These are phyloP conservation scores for Gonocerus acuteangulatus DNA, from an alignment of 2,888 invertebrate genomes.

Conservation along the genomic window DNA sequence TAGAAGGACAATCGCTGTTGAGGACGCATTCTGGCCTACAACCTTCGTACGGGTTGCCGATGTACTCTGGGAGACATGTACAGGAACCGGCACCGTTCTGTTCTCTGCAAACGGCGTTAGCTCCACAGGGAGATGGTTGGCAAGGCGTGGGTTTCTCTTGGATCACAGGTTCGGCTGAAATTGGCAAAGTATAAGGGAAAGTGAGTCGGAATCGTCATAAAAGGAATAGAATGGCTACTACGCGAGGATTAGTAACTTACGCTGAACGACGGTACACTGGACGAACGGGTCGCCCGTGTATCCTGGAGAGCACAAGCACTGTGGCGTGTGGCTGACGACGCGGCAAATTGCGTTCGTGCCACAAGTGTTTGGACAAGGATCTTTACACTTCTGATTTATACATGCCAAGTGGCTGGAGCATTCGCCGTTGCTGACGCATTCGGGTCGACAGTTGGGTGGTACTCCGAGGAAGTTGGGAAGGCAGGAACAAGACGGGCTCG, in stretches of 20 bases:
- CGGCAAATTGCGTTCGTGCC: constrained; percentile 45
- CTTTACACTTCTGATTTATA: constrained; percentile 44
- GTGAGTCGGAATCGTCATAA: constrained; percentile 32
- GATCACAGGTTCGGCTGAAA: constrained; percentile 50
- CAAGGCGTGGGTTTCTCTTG: constrained; percentile 53
- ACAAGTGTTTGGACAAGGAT: constrained; percentile 46
- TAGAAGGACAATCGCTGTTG: constrained; percentile 63
- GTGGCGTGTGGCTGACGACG: constrained; percentile 46
- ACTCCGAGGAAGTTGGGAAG: constrained; percentile 44
- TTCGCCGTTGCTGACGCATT: constrained; percentile 59
- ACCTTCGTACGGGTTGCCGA: constrained; percentile 69
- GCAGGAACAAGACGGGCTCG: constrained; percentile 62
- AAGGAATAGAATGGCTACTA: neutral
- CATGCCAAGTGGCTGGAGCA: constrained; percentile 44
- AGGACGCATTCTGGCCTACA: constrained; percentile 67
- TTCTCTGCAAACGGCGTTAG: constrained; percentile 54
- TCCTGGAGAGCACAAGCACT: constrained; percentile 45
- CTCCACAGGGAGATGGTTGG: constrained; percentile 54
- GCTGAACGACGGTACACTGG: constrained; percentile 39
- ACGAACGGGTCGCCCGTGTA: constrained; percentile 42
- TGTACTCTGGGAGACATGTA: constrained; percentile 60
- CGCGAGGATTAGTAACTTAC: constrained; percentile 34
- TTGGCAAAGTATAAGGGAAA: constrained; percentile 38
- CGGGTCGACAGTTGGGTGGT: constrained; percentile 60
- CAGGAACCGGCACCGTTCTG: constrained; percentile 49